Conservation (phyloP, 92 coral and sea anemone genomes). For the Parazoanthus swiftii region DNA sequence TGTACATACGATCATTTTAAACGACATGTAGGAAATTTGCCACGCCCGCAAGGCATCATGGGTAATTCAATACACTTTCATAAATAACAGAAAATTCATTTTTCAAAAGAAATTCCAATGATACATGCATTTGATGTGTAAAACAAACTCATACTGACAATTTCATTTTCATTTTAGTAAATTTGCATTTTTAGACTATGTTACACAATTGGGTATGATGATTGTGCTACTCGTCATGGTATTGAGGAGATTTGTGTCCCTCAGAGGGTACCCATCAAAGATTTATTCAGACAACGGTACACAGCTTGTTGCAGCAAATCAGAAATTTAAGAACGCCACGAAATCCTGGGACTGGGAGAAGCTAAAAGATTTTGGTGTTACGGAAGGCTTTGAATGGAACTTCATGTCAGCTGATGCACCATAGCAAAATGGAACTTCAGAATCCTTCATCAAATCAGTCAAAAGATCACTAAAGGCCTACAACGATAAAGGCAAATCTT, state of each 20-base stretch:
- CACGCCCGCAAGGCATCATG: no score
- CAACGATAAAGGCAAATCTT: no score
- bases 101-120: no score
- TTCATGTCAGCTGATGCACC: background rate
- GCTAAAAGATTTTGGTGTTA: background rate
- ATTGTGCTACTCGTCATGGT: constrained; percentile 5
- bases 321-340: background rate
- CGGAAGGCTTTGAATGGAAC: background rate
- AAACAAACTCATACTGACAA: no score
- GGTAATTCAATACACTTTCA: no score
- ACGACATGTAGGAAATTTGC: no score
- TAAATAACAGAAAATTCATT: no score
- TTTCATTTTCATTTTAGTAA: background rate
- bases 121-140: no score
- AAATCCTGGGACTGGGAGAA: background rate
- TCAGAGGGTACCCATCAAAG: no score
- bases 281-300: background rate
- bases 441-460: background rate
- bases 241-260: no score
- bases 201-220: constrained; percentile 10
- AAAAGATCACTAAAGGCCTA: background rate
- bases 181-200: constrained; percentile 10
- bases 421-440: background rate
- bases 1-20: no score
- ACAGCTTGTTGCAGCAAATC: background rate